A percentile compares a stretch with the other conserved stretches of the same genome.
Evolutionary conservation across 2,113 vertebrate genomes (phyloP).

Genomic region (Condylura cristata): DNA sequence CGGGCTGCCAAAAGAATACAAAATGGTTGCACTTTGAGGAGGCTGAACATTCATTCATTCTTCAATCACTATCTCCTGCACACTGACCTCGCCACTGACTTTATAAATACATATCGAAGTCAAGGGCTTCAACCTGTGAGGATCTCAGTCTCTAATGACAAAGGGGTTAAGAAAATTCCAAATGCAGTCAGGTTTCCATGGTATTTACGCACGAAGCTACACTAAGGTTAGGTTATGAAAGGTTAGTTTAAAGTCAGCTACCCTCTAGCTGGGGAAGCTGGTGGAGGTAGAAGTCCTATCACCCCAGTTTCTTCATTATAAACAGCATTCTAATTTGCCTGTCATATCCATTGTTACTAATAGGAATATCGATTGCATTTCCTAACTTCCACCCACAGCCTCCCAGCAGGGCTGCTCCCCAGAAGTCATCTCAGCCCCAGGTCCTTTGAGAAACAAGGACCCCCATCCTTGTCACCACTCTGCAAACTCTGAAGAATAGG

Average conservation of each 20-base stretch:
- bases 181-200: neutral
- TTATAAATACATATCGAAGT: neutral
- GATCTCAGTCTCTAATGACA: neutral
- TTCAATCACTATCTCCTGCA: neutral
- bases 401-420: neutral
- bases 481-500: neutral
- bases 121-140: neutral
- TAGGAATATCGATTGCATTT: neutral
- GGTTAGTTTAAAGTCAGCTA: no score
- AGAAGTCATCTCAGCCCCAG: neutral
- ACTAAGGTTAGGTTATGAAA: neutral
- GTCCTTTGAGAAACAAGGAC: neutral
- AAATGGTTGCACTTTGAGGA: neutral
- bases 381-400: neutral
- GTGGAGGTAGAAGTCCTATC: neutral
- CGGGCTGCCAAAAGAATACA: neutral
- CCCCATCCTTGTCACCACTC: neutral
- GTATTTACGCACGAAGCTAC: neutral
- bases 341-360: neutral
- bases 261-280: no score
- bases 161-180: neutral
- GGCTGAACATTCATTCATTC: neutral
- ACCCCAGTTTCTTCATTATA: neutral
- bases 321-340: neutral
- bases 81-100: neutral